Percentiles rank a stretch among this genome's conserved stretches.
phyloP scores from a whole-genome alignment of 2,888 invertebrate species.

The Lepidonotus clava region DNA sequence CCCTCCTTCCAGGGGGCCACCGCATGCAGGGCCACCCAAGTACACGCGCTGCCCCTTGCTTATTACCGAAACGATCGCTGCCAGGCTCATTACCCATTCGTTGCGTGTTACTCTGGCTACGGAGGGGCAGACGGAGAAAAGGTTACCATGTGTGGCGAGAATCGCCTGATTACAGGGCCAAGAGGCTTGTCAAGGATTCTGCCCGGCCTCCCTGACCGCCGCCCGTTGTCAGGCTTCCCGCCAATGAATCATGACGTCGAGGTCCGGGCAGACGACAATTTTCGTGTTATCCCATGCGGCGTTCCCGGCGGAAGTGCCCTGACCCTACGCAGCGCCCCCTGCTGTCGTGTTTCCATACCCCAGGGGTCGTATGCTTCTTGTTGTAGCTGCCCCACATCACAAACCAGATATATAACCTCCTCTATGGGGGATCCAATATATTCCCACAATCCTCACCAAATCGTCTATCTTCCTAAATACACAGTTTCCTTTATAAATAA shows the following conservation, averaged over 20 bases:
- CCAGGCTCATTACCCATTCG: not conserved
- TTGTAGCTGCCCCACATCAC: no score
- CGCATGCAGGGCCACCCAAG: no score
- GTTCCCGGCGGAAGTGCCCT: constrained; percentile 11
- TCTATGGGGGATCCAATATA: no score
- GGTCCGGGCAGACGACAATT: not conserved
- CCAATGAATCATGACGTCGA: not conserved
- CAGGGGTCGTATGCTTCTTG: no score
- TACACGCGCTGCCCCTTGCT: no score
- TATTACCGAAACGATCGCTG: not conserved
- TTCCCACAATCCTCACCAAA: no score
- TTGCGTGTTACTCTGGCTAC: not conserved
- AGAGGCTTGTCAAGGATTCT: not conserved
- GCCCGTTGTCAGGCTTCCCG: not conserved
- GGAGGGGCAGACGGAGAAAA: not conserved
- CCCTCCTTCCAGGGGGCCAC: no score
- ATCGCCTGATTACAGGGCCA: not conserved
- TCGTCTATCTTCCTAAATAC: no score
- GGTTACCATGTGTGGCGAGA: not conserved
- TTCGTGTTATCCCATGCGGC: constrained; percentile 20
- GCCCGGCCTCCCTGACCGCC: not conserved
- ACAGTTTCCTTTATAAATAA: no score
- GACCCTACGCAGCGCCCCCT: constrained; percentile 14
- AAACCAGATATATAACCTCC: no score
- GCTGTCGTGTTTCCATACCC: no score